Base-by-base conservation (phyloP, 2,113 vertebrate species). In the Polyodon spathula region DNA sequence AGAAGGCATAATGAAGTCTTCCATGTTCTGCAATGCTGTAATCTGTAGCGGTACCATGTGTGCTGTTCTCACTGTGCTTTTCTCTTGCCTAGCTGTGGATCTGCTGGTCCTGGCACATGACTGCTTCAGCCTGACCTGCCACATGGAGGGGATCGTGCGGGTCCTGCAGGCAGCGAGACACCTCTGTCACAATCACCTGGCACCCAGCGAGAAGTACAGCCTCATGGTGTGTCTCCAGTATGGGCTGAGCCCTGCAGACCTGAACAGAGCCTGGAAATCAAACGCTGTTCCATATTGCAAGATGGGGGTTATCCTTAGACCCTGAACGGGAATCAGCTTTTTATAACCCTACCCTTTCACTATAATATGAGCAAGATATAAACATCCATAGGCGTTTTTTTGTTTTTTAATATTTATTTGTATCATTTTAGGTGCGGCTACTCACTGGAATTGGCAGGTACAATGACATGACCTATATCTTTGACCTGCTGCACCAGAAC, bases 401-500 rank as follows among this genome's bases (percentile, higher is more conserved):
- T 14, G 11, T 8, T n/a, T 6, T 41, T 5, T 54, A 10, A 39
- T 6, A 6, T n/a, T 1, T 16, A 4, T 4, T 15, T 1, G 48
- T 50, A 0, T 48, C 39, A 43, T 6, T 41, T 17, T 66, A 96
- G 95, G 96, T 98, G 10, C 89, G 93, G 0, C 86, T 98, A 12
- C 88, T 98, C 37, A 95, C 93, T 0, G 96, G 95, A 2, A 91
- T 98, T 0, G 89, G 93, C 65, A 80, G 96, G n/a, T 98, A 98
- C 63, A 93, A 92, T 0, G 96, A 98, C 53, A 98, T 98, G 95
- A 93, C 88, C 0, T 98, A 98, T 69, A 69, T 97, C 59, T 95
- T 98, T 3, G 96, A 98, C 50, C 79, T 98, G 72, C 86, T 98
- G 57, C 90, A 94, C 58, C 84, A 93, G 55, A 95, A 89, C 10